Percentiles rank a stretch among this genome's conserved stretches.
phyloP scores from a whole-genome alignment of 2,113 vertebrate genomes.

The Triplophysa siluroides region DNA sequence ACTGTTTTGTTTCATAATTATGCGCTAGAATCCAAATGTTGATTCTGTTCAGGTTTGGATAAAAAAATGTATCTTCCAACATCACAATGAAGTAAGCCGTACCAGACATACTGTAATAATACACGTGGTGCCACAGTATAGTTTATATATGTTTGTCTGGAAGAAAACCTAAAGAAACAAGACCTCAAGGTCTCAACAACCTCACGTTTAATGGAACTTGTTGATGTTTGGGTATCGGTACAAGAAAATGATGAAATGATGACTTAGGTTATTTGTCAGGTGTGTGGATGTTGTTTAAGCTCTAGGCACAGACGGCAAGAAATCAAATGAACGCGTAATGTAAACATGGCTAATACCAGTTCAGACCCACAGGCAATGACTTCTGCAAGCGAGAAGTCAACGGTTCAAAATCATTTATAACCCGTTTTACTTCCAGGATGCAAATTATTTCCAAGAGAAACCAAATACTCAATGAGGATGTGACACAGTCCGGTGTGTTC shows the following conservation, averaged over 20 bases:
- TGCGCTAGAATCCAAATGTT: background rate
- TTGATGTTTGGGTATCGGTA: constrained; percentile 1
- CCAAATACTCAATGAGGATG: too few relatives aligned
- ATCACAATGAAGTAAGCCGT: background rate
- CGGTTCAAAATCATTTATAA: too few relatives aligned
- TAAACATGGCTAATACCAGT: background rate
- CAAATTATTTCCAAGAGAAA: too few relatives aligned
- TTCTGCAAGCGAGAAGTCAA: too few relatives aligned
- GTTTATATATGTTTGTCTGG: background rate
- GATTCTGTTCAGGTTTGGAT: background rate
- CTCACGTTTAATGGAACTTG: background rate
- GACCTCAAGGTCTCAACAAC: background rate
- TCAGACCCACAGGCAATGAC: too few relatives aligned
- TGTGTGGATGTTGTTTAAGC: background rate
- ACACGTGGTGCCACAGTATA: background rate
- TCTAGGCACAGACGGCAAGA: background rate
- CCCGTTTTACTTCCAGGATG: too few relatives aligned
- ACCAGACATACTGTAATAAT: constrained; percentile 4
- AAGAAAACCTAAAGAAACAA: background rate
- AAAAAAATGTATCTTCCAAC: background rate
- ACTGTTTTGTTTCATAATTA: background rate
- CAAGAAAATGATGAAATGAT: background rate
- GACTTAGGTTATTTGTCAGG: too few relatives aligned
- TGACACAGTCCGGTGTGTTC: too few relatives aligned
- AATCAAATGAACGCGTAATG: background rate